These are phyloP conservation scores for Sepiola atlantica DNA, from an alignment of 2,888 invertebrate species.

Conservation along the genomic window DNA sequence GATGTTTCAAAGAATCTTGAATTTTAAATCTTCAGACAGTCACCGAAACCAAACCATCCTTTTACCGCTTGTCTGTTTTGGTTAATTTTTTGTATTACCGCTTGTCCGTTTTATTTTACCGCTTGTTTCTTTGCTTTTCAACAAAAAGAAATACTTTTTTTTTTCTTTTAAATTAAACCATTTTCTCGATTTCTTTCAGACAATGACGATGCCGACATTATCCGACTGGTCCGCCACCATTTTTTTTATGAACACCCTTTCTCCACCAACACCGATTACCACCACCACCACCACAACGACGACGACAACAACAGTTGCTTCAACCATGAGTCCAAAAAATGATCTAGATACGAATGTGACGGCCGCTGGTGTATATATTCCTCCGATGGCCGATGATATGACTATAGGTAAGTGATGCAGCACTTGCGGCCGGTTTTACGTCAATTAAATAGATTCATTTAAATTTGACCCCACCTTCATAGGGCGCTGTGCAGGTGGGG, in stretches of 20 bases:
- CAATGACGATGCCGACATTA: conserved; percentile 36
- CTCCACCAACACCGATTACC: conserved; percentile 45
- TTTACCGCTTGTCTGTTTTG: not conserved
- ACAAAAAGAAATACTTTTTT: no score
- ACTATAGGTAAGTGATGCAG: conserved; percentile 53
- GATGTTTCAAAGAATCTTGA: not conserved
- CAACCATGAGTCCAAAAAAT: not conserved
- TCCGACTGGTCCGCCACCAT: conserved; percentile 51
- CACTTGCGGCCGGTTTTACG: no score
- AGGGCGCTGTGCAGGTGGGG: no score
- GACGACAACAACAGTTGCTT: conserved; percentile 50
- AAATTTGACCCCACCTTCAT: no score
- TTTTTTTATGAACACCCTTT: conserved; percentile 49
- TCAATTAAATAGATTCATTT: no score
- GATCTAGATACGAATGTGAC: not conserved
- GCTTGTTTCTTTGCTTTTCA: not conserved
- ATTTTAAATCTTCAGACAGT: no score
- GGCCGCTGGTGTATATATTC: conserved; percentile 47
- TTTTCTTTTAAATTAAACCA: no score
- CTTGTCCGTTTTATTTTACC: not conserved
- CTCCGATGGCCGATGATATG: conserved; percentile 52
- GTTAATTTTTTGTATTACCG: not conserved
- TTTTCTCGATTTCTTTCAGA: not conserved
- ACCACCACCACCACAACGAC: conserved; percentile 53
- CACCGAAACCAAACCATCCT: no score